Evolutionary conservation across 2,113 vertebrate species (phyloP), one percentile per base, ranked within the genome.

Genomic region (Rhinolophus sinicus): DNA sequence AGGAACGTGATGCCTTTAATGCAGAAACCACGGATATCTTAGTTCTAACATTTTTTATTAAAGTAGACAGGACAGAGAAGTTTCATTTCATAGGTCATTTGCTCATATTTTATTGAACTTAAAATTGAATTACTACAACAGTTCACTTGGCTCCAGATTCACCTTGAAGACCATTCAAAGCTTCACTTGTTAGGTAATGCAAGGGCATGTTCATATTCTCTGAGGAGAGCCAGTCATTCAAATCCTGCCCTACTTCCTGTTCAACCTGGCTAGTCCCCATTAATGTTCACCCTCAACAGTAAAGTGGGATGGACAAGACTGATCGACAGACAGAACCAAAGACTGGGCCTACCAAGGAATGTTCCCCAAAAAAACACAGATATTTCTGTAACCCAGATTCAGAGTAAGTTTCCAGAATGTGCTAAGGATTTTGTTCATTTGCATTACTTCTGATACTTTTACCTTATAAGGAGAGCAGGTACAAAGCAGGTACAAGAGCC

Each of bases 41-140:
- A 90, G 50, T 88, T 80, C 77, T 88, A 91, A 64, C 24, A 84
- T 26, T 85, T 95, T 90, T 89, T 91, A 94, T 92, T 92, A 54
- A 91, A 96, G 15, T 38, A 76, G 88, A 90, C 35, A 83, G 22
- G 54, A 80, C 40, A 65, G 52, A 93, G 54, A 65, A 82, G 54
- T 91, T 87, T 84, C 85, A 96, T 88, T 93, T 96, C 92, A 93
- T 88, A 87, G 85, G 72, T 67, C 28, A 93, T 97, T 94, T 90
- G 35, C 58, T 85, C 62, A 52, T 81, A 88, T 84, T 95, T 93
- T 86, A 88, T 21, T 76, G 52, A 94, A 94, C 40, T 93, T 96
- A 70, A 94, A 93, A 94, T 50, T 80, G 76, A 75, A 93, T 94
- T 84, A 84, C 18, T 84, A 84, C 18, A 82, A 69, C 14, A 30